Conservation (phyloP, 1,140 invertebrate genomes). For the Nasonia vitripennis region DNA sequence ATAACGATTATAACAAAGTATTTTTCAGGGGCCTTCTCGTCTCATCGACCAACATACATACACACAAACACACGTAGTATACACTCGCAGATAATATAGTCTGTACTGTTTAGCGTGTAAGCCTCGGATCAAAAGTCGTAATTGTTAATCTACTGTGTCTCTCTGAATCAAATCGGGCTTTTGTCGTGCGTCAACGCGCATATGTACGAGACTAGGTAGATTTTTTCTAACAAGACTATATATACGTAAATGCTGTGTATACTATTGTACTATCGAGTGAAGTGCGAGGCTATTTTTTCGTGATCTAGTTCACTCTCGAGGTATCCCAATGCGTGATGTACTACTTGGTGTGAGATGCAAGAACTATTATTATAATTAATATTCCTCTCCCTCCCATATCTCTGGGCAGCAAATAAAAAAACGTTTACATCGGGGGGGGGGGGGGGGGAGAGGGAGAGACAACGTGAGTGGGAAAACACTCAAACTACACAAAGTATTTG, state of each 20-base stretch:
- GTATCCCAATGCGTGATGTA: conserved; percentile 21
- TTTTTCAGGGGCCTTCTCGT: conserved; percentile 34
- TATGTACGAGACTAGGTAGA: background rate
- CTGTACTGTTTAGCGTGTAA: background rate
- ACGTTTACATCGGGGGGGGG: background rate
- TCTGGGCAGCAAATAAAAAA: background rate
- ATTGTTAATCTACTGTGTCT: conserved; percentile 40
- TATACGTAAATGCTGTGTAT: background rate
- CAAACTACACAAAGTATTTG: conserved; percentile 28
- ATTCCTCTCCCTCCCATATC: background rate
- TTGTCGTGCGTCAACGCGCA: background rate
- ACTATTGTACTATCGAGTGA: background rate
- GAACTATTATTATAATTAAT: background rate
- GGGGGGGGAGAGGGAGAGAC: background rate
- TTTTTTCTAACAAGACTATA: conserved; percentile 4
- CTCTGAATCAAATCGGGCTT: background rate
- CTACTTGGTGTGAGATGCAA: background rate
- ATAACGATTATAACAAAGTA: background rate
- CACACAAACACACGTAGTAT: background rate
- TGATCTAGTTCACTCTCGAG: conserved; percentile 24
- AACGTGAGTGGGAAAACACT: background rate
- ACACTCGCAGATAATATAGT: background rate
- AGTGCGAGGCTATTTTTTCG: conserved; percentile 22
- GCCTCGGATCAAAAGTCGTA: conserved; percentile 31
- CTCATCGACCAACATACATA: background rate